These are phyloP conservation scores for Arizona elegans DNA, from an alignment of 2,113 vertebrate species.

Conservation along the genomic window DNA sequence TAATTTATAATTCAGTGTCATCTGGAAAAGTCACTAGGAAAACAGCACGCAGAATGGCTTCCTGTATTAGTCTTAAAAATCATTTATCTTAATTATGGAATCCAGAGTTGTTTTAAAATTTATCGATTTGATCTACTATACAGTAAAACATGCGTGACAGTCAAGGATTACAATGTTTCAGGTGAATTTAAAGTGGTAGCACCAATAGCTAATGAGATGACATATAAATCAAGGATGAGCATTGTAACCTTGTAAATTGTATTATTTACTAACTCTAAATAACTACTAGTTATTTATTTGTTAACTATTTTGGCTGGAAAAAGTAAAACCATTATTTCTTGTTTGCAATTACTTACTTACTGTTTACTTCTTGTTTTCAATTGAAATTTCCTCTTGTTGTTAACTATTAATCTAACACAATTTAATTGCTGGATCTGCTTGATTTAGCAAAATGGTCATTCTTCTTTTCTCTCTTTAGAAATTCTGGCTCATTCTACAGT, in stretches of 20 bases:
- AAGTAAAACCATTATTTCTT: background rate
- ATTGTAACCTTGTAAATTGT: background rate
- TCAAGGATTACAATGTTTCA: background rate
- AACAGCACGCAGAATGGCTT: conserved; percentile 41
- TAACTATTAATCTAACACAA: background rate
- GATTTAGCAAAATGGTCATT: background rate
- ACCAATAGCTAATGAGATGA: background rate
- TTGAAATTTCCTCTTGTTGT: background rate
- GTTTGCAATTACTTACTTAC: background rate
- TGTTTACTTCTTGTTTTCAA: background rate
- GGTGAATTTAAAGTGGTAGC: background rate
- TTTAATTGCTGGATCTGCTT: background rate
- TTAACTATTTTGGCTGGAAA: background rate
- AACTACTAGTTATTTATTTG: background rate
- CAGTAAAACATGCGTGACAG: background rate
- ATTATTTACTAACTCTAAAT: background rate
- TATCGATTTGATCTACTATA: background rate
- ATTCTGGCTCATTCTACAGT: background rate
- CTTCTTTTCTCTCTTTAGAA: background rate
- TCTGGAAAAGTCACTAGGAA: conserved; percentile 31
- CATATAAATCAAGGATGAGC: background rate
- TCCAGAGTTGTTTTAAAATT: conserved; percentile 13
- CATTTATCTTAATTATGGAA: conserved; percentile 55
- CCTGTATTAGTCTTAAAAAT: conserved; percentile 40
- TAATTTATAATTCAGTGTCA: conserved; percentile 35